Evolutionary conservation across 2,113 vertebrate species (phyloP).

Genomic region (Felis chaus): DNA sequence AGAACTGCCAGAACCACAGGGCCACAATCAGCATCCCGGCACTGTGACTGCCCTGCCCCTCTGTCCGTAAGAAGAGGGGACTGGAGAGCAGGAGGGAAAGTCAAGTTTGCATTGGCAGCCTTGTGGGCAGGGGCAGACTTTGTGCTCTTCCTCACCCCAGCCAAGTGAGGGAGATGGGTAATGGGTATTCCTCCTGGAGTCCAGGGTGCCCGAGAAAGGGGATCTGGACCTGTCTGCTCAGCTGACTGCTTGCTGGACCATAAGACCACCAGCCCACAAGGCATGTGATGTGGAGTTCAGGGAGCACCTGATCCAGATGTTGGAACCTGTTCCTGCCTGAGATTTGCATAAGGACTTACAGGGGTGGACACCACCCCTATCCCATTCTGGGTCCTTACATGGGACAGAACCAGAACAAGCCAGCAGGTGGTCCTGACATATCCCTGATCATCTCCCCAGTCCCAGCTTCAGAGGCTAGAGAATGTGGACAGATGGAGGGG

Average conservation of each 20-base stretch:
- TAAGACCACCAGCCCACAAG: not conserved
- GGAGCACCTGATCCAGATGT: not conserved
- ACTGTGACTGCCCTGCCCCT: not conserved
- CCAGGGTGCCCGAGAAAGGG: not conserved
- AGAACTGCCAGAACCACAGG: not conserved
- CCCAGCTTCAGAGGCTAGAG: not conserved
- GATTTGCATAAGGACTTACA: not conserved
- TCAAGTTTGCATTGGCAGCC: not conserved
- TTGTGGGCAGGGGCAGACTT: accelerated
- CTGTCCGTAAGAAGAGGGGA: not conserved
- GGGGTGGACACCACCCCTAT: not conserved
- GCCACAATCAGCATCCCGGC: not conserved
- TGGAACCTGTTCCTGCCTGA: not conserved
- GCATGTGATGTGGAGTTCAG: too few relatives aligned
- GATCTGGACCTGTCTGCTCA: not conserved
- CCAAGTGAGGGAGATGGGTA: not conserved
- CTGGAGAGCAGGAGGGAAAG: too few relatives aligned
- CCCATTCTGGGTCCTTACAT: not conserved
- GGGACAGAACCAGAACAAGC: not conserved
- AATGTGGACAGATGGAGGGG: not conserved
- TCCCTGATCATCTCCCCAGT: accelerated
- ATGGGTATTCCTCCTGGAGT: not conserved
- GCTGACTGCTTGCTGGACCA: not conserved
- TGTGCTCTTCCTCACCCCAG: not conserved
- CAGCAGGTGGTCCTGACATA: not conserved